Percentiles rank a stretch among this genome's conserved stretches.
phyloP scores from a whole-genome alignment of 2,888 invertebrate species.

The Herminia tarsipennalis region DNA sequence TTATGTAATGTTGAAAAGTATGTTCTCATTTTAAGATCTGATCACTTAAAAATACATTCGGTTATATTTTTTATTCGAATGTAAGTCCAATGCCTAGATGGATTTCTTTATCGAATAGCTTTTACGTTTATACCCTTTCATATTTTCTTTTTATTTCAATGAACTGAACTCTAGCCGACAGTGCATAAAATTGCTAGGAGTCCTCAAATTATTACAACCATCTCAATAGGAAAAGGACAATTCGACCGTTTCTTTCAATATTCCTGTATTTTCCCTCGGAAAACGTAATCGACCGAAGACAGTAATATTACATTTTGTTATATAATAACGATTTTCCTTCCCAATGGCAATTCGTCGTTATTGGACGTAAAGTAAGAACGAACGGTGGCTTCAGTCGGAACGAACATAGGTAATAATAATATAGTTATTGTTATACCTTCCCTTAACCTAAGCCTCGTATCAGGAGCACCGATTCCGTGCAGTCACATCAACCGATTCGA shows the following conservation, averaged over 20 bases:
- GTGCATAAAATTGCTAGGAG: conserved; percentile 60
- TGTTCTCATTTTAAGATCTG: conserved; percentile 18
- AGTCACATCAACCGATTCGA: conserved; percentile 35
- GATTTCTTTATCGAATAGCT: conserved; percentile 6
- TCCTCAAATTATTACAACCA: conserved; percentile 61
- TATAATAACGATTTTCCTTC: conserved; percentile 74
- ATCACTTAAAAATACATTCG: conserved; percentile 11
- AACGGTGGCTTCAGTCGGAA: conserved; percentile 68
- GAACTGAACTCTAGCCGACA: conserved; percentile 51
- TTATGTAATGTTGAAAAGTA: conserved; percentile 8
- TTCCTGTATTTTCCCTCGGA: conserved; percentile 64
- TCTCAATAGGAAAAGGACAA: conserved; percentile 65
- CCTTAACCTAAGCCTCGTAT: conserved; percentile 59
- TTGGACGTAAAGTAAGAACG: conserved; percentile 73
- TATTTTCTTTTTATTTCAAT: conserved; percentile 44
- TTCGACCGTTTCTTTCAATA: conserved; percentile 66
- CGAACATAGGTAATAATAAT: conserved; percentile 75
- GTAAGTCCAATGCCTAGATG: conserved; percentile 1
- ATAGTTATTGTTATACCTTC: conserved; percentile 78
- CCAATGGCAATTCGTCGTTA: conserved; percentile 74
- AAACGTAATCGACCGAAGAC: conserved; percentile 67
- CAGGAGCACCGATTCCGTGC: conserved; percentile 36
- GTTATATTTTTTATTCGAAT: conserved; percentile 3
- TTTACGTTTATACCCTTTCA: conserved; percentile 28
- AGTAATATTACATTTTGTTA: conserved; percentile 70